Conservation (phyloP, 2,113 vertebrate genomes). For the Melospiza georgiana region DNA sequence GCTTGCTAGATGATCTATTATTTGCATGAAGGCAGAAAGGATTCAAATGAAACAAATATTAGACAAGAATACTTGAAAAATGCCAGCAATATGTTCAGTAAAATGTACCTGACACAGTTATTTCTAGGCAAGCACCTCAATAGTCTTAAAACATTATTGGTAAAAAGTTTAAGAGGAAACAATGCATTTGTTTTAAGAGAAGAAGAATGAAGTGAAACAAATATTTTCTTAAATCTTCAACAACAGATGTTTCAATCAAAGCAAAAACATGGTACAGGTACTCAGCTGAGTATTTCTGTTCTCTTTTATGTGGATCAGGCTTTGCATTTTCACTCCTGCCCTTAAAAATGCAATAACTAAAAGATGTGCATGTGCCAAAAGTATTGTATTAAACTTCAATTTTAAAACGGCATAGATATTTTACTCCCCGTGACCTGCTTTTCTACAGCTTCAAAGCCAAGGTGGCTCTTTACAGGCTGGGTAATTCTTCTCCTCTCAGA, state of each 20-base stretch:
- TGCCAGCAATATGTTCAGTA: background rate
- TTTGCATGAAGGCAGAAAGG: slow-evolving; percentile 8
- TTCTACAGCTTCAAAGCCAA: background rate
- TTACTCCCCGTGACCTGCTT: background rate
- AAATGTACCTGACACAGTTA: background rate
- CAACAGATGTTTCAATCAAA: background rate
- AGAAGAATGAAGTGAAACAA: background rate
- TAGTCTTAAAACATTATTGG: background rate
- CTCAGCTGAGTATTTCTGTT: background rate
- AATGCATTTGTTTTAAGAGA: background rate
- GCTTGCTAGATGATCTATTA: background rate
- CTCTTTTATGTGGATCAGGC: background rate
- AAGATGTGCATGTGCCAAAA: background rate
- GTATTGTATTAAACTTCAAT: background rate
- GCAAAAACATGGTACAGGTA: background rate
- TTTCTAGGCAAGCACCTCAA: background rate
- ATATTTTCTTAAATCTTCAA: background rate
- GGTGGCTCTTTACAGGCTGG: background rate
- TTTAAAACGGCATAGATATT: background rate
- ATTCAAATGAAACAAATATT: slow-evolving; percentile 27
- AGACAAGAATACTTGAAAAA: slow-evolving; percentile 17
- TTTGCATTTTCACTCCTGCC: background rate
- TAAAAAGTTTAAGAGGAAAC: background rate
- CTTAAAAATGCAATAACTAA: background rate
- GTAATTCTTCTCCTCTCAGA: background rate